Percentiles rank a stretch among this genome's conserved stretches.
Conservation (phyloP, 2,888 invertebrate species). For the Neelides folsomi region DNA sequence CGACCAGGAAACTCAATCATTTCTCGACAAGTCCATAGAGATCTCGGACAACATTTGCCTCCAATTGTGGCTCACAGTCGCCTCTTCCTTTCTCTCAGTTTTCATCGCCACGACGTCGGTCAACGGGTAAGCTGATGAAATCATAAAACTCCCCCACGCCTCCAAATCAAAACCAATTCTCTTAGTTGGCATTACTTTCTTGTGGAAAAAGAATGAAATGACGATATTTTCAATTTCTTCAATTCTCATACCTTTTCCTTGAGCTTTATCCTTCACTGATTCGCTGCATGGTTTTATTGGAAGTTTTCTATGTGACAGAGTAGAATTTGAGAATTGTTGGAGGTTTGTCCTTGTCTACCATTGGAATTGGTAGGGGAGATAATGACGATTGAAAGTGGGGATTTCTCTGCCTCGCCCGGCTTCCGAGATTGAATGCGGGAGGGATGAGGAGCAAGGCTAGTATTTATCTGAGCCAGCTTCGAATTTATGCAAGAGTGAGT, state of each 20-base stretch:
- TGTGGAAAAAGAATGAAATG: background rate
- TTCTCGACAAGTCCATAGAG: conserved; percentile 58
- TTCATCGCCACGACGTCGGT: conserved; percentile 92
- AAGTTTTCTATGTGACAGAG: too few species aligned
- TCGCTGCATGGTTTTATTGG: too few species aligned
- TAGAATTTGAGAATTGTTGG: background rate
- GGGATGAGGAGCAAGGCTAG: too few species aligned
- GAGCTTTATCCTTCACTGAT: too few species aligned
- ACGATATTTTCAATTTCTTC: background rate
- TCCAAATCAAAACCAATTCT: conserved; percentile 2
- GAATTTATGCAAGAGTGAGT: too few species aligned
- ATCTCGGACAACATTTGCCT: conserved; percentile 75
- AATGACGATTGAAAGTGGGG: conserved; percentile 13
- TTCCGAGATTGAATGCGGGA: background rate
- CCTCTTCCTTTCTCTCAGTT: conserved; percentile 67
- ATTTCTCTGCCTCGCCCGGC: conserved; percentile 3
- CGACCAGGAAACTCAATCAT: conserved; percentile 60
- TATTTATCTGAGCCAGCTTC: too few species aligned
- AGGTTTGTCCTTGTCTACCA: background rate
- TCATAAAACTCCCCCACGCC: background rate
- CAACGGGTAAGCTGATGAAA: conserved; percentile 58
- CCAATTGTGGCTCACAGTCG: conserved; percentile 79
- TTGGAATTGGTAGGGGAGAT: conserved; percentile 5
- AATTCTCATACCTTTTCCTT: conserved; percentile 1
- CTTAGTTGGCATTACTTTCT: conserved; percentile 10